These are phyloP conservation scores for Caenorhabditis doughertyi DNA, from an alignment of 2,888 invertebrate species.

Conservation along the genomic window DNA sequence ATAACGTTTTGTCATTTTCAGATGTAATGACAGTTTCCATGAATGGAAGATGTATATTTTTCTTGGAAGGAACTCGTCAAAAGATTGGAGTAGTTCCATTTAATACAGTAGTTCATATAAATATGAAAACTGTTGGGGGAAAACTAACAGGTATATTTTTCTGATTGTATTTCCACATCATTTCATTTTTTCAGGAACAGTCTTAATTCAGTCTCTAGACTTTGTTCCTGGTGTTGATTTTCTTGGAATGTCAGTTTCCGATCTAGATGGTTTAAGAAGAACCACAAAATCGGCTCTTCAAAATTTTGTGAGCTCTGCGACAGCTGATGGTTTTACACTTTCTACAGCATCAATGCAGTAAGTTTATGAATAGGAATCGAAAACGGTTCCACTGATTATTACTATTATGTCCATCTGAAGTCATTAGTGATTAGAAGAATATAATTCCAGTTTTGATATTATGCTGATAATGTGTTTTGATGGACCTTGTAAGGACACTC, in stretches of 20 bases:
- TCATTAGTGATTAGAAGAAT: neutral
- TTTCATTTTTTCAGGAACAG: slow-evolving; percentile 55
- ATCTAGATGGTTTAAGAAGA: slow-evolving; percentile 71
- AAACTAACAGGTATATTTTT: slow-evolving; percentile 59
- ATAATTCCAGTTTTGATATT: neutral
- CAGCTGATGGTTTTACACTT: slow-evolving; percentile 69
- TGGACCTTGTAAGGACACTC: neutral
- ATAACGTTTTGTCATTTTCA: too few species aligned
- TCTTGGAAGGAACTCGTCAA: slow-evolving; percentile 72
- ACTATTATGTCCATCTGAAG: neutral
- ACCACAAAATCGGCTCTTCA: slow-evolving; percentile 67
- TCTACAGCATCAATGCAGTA: slow-evolving; percentile 67
- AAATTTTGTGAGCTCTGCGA: slow-evolving; percentile 68
- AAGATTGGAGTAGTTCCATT: slow-evolving; percentile 74
- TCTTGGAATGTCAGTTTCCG: slow-evolving; percentile 65
- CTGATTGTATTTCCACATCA: too few species aligned
- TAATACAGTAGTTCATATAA: slow-evolving; percentile 54
- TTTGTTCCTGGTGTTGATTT: slow-evolving; percentile 70
- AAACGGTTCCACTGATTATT: slow-evolving; percentile 17
- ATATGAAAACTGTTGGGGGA: slow-evolving; percentile 58
- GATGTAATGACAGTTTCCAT: slow-evolving; percentile 61
- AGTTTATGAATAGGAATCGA: neutral
- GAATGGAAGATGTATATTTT: slow-evolving; percentile 69
- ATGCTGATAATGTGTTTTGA: too few species aligned
- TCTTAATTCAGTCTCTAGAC: slow-evolving; percentile 63